A percentile compares a stretch with the other conserved stretches of the same genome.
Conservation (phyloP, 2,113 vertebrate species). For the Nanorana parkeri region DNA sequence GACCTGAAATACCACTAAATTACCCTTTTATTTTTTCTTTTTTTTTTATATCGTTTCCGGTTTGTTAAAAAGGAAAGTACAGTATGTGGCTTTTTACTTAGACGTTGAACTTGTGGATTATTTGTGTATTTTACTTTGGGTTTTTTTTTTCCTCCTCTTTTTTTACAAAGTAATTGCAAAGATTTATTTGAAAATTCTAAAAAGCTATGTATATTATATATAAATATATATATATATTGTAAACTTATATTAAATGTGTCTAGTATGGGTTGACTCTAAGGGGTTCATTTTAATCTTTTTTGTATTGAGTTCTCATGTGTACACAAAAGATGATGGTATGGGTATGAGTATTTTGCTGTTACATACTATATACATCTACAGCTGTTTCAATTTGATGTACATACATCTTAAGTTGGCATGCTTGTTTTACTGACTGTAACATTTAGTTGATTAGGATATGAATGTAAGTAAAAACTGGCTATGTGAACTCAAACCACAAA, state of each 20-base stretch:
- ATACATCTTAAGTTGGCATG: constrained; percentile 77
- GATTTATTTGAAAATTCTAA: constrained; percentile 80
- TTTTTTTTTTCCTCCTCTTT: constrained; percentile 71
- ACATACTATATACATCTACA: constrained; percentile 74
- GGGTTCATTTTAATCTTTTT: constrained; percentile 81
- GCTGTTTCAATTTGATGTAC: constrained; percentile 78
- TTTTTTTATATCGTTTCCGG: constrained; percentile 71
- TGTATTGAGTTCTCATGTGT: constrained; percentile 73
- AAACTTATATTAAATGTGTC: constrained; percentile 82
- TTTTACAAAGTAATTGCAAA: constrained; percentile 69
- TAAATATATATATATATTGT: constrained; percentile 82
- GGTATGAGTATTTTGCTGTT: constrained; percentile 75
- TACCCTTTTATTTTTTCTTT: constrained; percentile 72
- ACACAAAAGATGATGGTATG: constrained; percentile 70
- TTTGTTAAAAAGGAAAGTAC: constrained; percentile 64
- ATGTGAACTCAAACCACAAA: constrained; percentile 79
- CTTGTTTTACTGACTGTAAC: constrained; percentile 79
- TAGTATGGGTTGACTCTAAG: constrained; percentile 71
- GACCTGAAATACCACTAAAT: constrained; percentile 3
- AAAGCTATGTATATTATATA: constrained; percentile 82
- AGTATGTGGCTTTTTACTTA: constrained; percentile 68
- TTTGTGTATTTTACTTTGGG: constrained; percentile 73
- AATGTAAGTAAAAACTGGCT: constrained; percentile 79
- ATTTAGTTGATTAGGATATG: constrained; percentile 77
- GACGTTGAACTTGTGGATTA: constrained; percentile 71